Base-by-base conservation (phyloP, 2,888 invertebrate genomes). In the Xestia ashworthii region DNA sequence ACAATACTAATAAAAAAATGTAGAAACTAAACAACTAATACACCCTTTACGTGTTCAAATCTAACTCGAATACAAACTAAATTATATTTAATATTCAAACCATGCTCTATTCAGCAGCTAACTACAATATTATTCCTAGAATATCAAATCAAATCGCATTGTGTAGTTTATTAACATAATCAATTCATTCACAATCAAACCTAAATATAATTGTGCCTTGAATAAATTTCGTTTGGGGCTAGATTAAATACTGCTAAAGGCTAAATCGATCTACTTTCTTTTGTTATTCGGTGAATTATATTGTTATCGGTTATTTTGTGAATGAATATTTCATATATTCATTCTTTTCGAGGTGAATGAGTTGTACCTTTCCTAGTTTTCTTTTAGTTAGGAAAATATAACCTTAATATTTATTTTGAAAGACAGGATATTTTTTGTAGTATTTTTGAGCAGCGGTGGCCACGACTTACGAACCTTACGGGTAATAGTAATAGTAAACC, bases 191-290 rank as follows among this genome's bases (percentile, higher is more conserved):
- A 68, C 5, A 68, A 38, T 16, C 32, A 46, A 19, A 65, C 32
- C 6, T 38, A 38, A 69, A 50, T 50, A 38, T 41, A 67, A 44
- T 32, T 58, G 32, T 58, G 22, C 19, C 32, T 50, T 14, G 70
- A 82, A 80, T 80, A 76, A 62, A 60, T 62, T 62, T 70, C 66
- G 41, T 19, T 41, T 38, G 58, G 9, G 16, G n/a, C 14, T 66
- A 25, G 12, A 65, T 69, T 81, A 14, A 68, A 50, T 69, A 75
- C 14, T 14, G 19, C 3, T 41, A 55, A 32, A 48, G 12, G 38
- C 16, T 64, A 8, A 60, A 67, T 55, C 67, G 25, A 41, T 32
- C 14, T 5, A 38, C 5, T 55, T 64, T 41, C 5, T 48, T 41
- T 55, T 32, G 8, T 55, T 48, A 71, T 11, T 48, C 19, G 5